Base-by-base conservation (phyloP, 1,140 invertebrate species). In the Bacillus rossius region DNA sequence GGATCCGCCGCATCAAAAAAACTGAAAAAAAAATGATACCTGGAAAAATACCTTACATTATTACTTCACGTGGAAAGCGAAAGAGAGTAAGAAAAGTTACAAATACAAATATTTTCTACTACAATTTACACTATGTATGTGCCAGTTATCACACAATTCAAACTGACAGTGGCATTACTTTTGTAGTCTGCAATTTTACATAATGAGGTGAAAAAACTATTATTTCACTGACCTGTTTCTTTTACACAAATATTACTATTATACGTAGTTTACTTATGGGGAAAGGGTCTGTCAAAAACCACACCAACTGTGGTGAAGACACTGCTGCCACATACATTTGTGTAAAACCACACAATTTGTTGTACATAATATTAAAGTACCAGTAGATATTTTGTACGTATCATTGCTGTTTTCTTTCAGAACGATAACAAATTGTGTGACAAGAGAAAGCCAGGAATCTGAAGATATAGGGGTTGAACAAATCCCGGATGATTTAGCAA, bases 11-110 rank as follows among this genome's bases (percentile, higher is more conserved):
- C 43, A 25, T 19, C 17, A 45, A 5, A 45, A 25, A 45, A 45
- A 13, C 23, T 45, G 23, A 19, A 25, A 25, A 19, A 25, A 25
- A 19, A 19, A 45, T 45, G 43, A n/a, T 25, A 45, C 43, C 43
- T 45, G 4, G 43, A 45, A 45, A n/a, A 45, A 45, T 25, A 45
- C 43, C 17, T 45, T 45, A 25, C 17, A 13, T 45, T 45, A 5
- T 25, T 45, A 19, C 17, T 5, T 45, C 43, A 45, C 5, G 43
- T 45, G 17, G 43, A 45, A 20, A 45, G 13, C 23, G 43, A 45
- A 45, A 45, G 43, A 45, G 43, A 45, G 43, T 45, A 45, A 45
- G 43, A 8, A 45, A 45, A 45, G n/a, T 7, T 45, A 17, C 43
- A 45, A 45, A 13, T 45, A 45, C 29, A 7, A 10, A 34, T 34